Evolutionary conservation across 2,888 invertebrate species (phyloP).

Genomic region (Amphipyra tragopoginis): DNA sequence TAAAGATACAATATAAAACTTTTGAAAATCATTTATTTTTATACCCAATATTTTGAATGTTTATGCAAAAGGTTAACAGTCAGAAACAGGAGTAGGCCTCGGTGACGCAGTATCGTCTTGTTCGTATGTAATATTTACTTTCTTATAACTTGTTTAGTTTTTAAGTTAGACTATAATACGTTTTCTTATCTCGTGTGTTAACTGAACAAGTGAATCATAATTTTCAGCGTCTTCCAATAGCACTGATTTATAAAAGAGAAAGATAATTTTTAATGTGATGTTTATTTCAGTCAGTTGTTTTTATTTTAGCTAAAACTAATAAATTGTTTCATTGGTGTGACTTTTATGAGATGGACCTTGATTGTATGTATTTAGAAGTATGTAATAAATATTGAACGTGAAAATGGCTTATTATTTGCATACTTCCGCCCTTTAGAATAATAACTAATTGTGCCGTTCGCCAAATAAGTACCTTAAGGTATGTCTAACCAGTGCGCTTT

Average conservation of each 20-base stretch:
- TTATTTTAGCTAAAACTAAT: conserved; percentile 73
- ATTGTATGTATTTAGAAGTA: conserved; percentile 85
- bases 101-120: conserved; percentile 59
- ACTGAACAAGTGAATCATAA: conserved; percentile 60
- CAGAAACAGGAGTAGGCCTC: conserved; percentile 69
- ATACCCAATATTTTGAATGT: conserved; percentile 86
- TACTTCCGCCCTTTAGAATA: too few species aligned
- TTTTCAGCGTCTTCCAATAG: conserved; percentile 85
- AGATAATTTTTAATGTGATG: conserved; percentile 74
- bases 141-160: conserved; percentile 57
- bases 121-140: conserved; percentile 48
- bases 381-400: conserved; percentile 85
- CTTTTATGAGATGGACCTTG: conserved; percentile 82
- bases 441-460: too few species aligned
- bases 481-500: too few species aligned
- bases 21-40: conserved; percentile 87
- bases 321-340: conserved; percentile 83
- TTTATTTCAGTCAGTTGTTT: conserved; percentile 81
- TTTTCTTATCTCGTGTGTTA: conserved; percentile 65
- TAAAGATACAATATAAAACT: conserved; percentile 70
- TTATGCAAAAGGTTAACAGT: conserved; percentile 65
- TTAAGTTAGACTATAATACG: conserved; percentile 62
- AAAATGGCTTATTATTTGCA: conserved; percentile 65
- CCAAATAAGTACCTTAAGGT: too few species aligned
- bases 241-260: conserved; percentile 71